A percentile compares a stretch with the other conserved stretches of the same genome.
phyloP scores from a whole-genome alignment of 2,113 vertebrate species.

The Xenopus laevis region DNA sequence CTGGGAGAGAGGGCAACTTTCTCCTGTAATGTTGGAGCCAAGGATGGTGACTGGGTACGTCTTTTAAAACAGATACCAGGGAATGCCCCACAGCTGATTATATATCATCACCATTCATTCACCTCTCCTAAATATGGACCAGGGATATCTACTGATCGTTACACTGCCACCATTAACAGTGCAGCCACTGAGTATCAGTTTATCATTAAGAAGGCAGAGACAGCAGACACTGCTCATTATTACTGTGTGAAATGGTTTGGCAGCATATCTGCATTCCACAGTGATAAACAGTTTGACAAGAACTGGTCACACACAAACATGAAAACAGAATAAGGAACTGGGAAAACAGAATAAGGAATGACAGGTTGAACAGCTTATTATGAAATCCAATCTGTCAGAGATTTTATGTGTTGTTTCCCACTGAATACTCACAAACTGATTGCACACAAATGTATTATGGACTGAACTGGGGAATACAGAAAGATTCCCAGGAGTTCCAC shows the following conservation, averaged over 20 bases:
- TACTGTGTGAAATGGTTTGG: neutral
- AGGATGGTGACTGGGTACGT: neutral
- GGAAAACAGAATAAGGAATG: too few relatives aligned
- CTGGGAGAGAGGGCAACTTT: neutral
- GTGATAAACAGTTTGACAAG: neutral
- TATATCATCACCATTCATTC: neutral
- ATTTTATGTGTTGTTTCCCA: too few relatives aligned
- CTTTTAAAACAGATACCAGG: neutral
- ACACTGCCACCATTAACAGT: neutral
- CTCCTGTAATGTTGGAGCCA: neutral
- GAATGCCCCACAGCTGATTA: neutral
- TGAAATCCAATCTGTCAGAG: too few relatives aligned
- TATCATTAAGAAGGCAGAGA: neutral
- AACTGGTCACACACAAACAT: neutral
- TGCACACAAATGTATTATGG: too few relatives aligned
- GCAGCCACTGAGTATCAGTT: slow-evolving; percentile 7
- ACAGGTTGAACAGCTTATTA: too few relatives aligned
- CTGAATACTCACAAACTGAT: too few relatives aligned
- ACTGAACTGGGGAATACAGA: too few relatives aligned
- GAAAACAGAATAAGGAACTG: too few relatives aligned
- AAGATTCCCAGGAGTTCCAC: too few relatives aligned
- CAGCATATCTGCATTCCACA: neutral
- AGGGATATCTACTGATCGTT: slow-evolving; percentile 4
- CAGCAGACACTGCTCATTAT: neutral
- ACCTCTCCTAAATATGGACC: slow-evolving; percentile 19